Percentiles rank a stretch among this genome's conserved stretches.
phyloP scores from a whole-genome alignment of 2,113 vertebrate genomes.

The Hirundichthys speculiger region DNA sequence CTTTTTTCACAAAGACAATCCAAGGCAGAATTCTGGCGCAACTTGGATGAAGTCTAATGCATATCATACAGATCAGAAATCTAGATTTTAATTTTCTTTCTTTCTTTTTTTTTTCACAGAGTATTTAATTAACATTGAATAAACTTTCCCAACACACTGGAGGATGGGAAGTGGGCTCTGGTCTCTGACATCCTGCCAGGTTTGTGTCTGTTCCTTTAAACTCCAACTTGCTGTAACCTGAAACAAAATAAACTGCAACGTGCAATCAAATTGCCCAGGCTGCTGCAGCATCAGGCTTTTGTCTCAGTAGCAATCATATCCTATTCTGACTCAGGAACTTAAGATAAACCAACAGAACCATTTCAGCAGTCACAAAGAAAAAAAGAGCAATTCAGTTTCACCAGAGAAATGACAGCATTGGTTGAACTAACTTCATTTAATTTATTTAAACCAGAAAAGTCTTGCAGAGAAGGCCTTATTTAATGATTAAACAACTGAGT shows the following conservation, averaged over 20 bases:
- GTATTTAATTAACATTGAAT: slow-evolving; percentile 1
- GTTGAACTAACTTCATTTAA: no score
- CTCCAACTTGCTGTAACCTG: slow-evolving; percentile 25
- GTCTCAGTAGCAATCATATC: slow-evolving; percentile 31
- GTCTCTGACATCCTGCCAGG: slow-evolving; percentile 22
- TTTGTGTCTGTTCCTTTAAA: slow-evolving; percentile 13
- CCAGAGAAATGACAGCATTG: no score
- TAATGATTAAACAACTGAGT: no score
- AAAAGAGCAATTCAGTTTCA: no score
- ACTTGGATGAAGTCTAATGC: neutral
- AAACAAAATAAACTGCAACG: slow-evolving; percentile 29
- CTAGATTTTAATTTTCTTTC: neutral
- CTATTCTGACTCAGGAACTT: slow-evolving; percentile 5
- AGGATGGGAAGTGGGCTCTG: slow-evolving; percentile 31
- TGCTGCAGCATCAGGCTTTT: slow-evolving; percentile 41
- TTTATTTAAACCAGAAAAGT: no score
- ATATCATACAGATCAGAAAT: neutral
- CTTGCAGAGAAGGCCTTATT: no score
- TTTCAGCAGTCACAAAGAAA: no score
- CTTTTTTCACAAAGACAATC: slow-evolving; percentile 6
- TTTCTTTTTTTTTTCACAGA: neutral
- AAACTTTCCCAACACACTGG: neutral
- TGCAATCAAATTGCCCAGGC: slow-evolving; percentile 6
- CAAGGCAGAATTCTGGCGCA: slow-evolving; percentile 3
- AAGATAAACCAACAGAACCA: slow-evolving; percentile 14